A percentile compares a stretch with the other conserved stretches of the same genome.
These are phyloP conservation scores for Torymus auratus DNA, from an alignment of 2,888 invertebrate species.

Conservation along the genomic window DNA sequence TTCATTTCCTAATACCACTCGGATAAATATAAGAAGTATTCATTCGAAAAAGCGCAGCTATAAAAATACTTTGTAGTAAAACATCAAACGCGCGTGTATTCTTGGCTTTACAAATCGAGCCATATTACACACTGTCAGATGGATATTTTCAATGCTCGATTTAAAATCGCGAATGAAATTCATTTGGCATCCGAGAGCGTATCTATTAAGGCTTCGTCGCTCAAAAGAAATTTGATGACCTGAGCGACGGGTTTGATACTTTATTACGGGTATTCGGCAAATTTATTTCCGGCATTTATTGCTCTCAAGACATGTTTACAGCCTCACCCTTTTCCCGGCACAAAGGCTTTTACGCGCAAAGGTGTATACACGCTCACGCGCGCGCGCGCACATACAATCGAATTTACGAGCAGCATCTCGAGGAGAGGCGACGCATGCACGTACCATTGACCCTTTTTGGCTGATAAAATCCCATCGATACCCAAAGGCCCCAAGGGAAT, in stretches of 20 bases:
- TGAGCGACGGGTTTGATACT: conserved; percentile 51
- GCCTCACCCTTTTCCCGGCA: conserved; percentile 41
- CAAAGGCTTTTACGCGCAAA: conserved; percentile 26
- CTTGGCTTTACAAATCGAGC: neutral
- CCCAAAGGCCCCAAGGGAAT: conserved; percentile 32
- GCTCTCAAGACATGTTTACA: conserved; percentile 56
- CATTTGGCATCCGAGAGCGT: neutral
- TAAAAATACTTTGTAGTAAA: neutral
- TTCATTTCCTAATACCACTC: too few species aligned
- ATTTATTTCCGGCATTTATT: conserved; percentile 55
- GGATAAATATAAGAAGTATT: too few species aligned
- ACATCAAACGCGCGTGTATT: neutral
- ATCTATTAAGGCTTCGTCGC: conserved; percentile 21
- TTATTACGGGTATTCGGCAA: conserved; percentile 48
- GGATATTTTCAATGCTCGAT: conserved; percentile 22
- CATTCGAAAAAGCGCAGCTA: too few species aligned
- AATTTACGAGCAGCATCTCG: conserved; percentile 52
- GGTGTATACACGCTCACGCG: conserved; percentile 12
- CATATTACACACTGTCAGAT: conserved; percentile 5
- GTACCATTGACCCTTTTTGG: conserved; percentile 51
- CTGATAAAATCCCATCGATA: conserved; percentile 57
- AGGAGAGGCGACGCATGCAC: neutral
- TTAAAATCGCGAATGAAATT: conserved; percentile 24
- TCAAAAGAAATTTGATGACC: conserved; percentile 43
- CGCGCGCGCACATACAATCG: conserved; percentile 35